Conservation (phyloP, 2,113 vertebrate genomes). For the Genyomyrus donnyi region DNA sequence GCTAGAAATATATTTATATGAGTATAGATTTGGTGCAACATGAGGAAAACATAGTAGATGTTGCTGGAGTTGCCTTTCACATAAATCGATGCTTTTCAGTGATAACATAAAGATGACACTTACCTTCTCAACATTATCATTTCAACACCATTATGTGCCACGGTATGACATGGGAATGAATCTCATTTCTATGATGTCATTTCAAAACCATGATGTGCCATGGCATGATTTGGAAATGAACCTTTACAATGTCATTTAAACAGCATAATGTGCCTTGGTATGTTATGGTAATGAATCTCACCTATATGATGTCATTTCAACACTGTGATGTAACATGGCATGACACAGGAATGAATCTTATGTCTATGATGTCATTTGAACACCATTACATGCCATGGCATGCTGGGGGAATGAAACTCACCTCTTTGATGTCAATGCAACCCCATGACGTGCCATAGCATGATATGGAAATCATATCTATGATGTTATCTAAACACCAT, state of each 20-base stretch:
- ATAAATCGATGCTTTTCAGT: background rate
- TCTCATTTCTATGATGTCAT: background rate
- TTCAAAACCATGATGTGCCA: background rate
- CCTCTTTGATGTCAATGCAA: background rate
- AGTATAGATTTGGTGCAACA: background rate
- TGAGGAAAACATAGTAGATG: background rate
- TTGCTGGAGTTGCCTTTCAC: background rate
- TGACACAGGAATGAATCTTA: background rate
- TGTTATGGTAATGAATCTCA: background rate
- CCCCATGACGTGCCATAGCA: background rate
- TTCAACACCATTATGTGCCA: background rate
- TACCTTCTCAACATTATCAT: background rate
- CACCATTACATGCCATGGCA: background rate
- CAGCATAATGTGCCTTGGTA: background rate
- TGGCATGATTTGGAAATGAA: background rate
- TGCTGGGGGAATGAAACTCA: background rate
- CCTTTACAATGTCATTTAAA: background rate
- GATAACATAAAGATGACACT: background rate
- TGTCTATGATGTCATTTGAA: background rate
- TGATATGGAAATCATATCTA: background rate
- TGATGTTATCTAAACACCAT: background rate
- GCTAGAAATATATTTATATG: background rate
- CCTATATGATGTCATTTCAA: background rate
- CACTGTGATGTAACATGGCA: background rate
- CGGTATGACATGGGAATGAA: background rate